Conservation (phyloP, 2,888 invertebrate species). For the Prenolepis imparis region DNA sequence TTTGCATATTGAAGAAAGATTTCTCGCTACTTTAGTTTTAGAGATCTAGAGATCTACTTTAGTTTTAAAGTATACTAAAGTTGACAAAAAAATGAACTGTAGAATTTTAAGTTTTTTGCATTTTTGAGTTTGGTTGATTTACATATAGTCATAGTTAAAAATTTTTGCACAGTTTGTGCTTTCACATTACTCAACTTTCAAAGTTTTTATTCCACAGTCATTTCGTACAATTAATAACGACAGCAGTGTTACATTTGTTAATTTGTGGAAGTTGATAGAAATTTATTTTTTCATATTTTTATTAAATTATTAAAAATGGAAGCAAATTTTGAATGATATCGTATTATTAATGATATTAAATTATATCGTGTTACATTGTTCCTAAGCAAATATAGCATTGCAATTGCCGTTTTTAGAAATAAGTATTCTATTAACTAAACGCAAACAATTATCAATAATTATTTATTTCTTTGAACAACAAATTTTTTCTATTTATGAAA, state of each 20-base stretch:
- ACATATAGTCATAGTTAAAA: neutral
- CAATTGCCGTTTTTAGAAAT: constrained; percentile 15
- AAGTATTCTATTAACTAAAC: constrained; percentile 26
- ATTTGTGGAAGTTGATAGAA: neutral
- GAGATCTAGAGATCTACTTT: constrained; percentile 4
- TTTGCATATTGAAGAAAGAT: constrained; percentile 5
- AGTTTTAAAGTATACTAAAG: constrained; percentile 1
- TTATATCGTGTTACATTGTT: constrained; percentile 9
- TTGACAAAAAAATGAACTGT: neutral
- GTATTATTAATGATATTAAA: too few relatives aligned
- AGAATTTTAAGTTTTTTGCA: neutral
- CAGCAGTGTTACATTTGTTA: neutral
- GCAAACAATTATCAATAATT: neutral
- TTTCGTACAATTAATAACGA: neutral
- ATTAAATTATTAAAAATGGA: neutral
- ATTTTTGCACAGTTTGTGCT: neutral
- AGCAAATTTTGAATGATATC: neutral
- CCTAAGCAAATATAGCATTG: constrained; percentile 5
- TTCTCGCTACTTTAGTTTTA: constrained; percentile 7
- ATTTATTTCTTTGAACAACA: constrained; percentile 42
- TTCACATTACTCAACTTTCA: neutral
- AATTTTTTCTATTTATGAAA: constrained; percentile 3
- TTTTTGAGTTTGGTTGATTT: constrained; percentile 4
- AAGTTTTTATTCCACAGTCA: neutral
- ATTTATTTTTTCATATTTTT: neutral